A percentile compares a stretch with the other conserved stretches of the same genome.
Evolutionary conservation across 1,140 invertebrate genomes (phyloP).

Genomic region (Epicauta chinensis): DNA sequence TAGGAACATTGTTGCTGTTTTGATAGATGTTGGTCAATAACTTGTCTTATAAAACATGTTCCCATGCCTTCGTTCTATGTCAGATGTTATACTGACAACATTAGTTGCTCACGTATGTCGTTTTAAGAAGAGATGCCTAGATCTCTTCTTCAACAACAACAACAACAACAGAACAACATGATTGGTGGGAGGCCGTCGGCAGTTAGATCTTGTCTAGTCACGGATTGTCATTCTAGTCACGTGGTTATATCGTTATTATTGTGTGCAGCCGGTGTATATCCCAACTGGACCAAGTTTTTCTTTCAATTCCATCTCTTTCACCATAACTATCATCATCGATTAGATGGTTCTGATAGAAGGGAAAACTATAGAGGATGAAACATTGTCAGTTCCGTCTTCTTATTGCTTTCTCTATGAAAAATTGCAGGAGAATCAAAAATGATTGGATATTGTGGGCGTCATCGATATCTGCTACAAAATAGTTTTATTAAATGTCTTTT

Average conservation of each 20-base stretch:
- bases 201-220: conserved; percentile 23
- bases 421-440: no score
- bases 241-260: conserved; percentile 25
- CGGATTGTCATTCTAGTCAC: conserved; percentile 24
- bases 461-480: no score
- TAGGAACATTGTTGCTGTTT: neutral
- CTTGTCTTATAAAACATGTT: conserved; percentile 5
- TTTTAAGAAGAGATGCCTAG: conserved; percentile 6
- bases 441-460: no score
- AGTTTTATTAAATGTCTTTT: no score
- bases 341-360: conserved; percentile 2
- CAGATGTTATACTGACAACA: neutral
- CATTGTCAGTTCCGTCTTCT: no score
- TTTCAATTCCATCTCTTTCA: neutral
- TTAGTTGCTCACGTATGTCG: conserved; percentile 20
- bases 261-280: conserved; percentile 8
- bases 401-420: no score
- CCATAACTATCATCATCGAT: neutral
- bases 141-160: conserved; percentile 19
- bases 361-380: no score
- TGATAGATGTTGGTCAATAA: conserved; percentile 13
- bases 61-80: conserved; percentile 2
- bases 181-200: conserved; percentile 8
- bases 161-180: no score
- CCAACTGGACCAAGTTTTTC: neutral